These are phyloP conservation scores for Herminia tarsipennalis DNA, from an alignment of 2,888 invertebrate genomes.

Conservation along the genomic window DNA sequence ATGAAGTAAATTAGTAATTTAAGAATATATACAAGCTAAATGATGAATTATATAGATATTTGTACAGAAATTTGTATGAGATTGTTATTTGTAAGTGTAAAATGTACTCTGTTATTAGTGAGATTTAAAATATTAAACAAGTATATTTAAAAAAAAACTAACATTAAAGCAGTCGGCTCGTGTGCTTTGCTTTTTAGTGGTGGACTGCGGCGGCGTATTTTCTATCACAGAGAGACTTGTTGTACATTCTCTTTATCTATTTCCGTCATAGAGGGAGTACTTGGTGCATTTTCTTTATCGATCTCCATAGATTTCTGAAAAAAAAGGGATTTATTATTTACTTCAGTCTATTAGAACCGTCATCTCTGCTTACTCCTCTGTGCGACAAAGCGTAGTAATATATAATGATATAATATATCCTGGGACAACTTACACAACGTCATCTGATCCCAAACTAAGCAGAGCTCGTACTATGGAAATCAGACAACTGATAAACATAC, in stretches of 20 bases:
- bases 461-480: too few relatives aligned
- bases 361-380: neutral
- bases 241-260: neutral
- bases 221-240: neutral
- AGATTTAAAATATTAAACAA: too few relatives aligned
- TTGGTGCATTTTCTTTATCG: neutral
- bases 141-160: neutral
- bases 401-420: too few relatives aligned
- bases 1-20: too few relatives aligned
- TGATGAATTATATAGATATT: too few relatives aligned
- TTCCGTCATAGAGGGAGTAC: neutral
- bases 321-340: neutral
- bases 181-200: neutral
- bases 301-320: neutral
- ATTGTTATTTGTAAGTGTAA: too few relatives aligned
- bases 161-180: neutral
- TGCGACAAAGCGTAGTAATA: neutral
- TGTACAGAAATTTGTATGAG: too few relatives aligned
- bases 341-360: neutral
- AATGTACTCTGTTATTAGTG: too few relatives aligned
- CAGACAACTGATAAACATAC: too few relatives aligned
- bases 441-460: too few relatives aligned
- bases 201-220: neutral
- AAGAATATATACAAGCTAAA: too few relatives aligned
- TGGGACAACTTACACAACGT: too few relatives aligned